Percentiles rank a stretch among this genome's conserved stretches.
Conservation (phyloP, 2,888 invertebrate genomes). For the Orgyia antiqua region DNA sequence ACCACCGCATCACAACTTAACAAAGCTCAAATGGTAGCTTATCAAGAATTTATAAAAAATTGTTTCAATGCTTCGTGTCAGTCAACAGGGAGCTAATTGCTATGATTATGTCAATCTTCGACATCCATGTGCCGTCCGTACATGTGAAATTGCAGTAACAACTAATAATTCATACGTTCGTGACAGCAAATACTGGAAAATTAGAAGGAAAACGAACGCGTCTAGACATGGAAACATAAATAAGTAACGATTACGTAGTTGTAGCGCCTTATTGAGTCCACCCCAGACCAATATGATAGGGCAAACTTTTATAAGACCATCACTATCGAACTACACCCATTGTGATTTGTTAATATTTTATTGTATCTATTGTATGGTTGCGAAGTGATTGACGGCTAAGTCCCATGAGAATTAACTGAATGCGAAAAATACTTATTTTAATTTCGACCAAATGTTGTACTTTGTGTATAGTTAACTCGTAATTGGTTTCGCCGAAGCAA, state of each 20-base stretch:
- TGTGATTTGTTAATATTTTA: constrained; percentile 72
- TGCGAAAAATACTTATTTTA: constrained; percentile 26
- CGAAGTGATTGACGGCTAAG: constrained; percentile 63
- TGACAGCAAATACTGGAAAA: constrained; percentile 60
- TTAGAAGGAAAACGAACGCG: constrained; percentile 37
- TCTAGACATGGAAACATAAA: constrained; percentile 62
- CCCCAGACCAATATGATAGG: constrained; percentile 50
- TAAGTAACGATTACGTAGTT: constrained; percentile 59
- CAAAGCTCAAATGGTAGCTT: too few relatives aligned
- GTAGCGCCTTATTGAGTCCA: constrained; percentile 45
- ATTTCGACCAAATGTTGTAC: constrained; percentile 21
- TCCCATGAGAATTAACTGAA: constrained; percentile 40
- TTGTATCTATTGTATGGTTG: constrained; percentile 53
- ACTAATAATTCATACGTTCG: constrained; percentile 53
- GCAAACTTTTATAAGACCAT: constrained; percentile 48
- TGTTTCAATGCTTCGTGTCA: constrained; percentile 13
- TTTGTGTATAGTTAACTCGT: constrained; percentile 5
- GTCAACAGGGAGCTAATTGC: constrained; percentile 28
- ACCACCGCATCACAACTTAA: too few relatives aligned
- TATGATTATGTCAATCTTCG: constrained; percentile 30
- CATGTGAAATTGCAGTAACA: constrained; percentile 41
- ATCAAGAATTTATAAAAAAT: too few relatives aligned
- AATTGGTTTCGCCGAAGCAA: constrained; percentile 7
- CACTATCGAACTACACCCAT: constrained; percentile 67
- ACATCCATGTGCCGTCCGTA: constrained; percentile 16